Base-by-base conservation (phyloP, 2,113 vertebrate species). In the Tragelaphus strepsiceros region DNA sequence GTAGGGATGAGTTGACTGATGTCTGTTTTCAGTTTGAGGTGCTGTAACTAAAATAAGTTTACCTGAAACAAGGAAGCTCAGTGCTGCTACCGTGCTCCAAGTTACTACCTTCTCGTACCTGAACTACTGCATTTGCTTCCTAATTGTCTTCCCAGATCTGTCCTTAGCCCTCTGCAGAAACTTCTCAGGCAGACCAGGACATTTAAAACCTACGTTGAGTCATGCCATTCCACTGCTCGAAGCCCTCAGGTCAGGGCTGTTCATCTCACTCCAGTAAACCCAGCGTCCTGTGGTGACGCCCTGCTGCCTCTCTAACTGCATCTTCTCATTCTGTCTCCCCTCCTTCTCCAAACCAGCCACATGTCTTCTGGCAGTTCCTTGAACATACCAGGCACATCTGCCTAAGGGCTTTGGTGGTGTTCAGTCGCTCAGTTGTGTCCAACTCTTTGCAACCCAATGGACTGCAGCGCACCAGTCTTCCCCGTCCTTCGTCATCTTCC, bases 1-100 rank as follows among this genome's bases (percentile, higher is more conserved):
- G n/a, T 43, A 93, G 59, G 89, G n/a, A 91, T 24, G 22, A n/a
- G 24, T 91, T 90, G 56, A 67, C 49, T 71, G 17, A 39, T 88
- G 61, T 58, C 46, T 54, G 1, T 16, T 26, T 56, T 95, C 32
- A 82, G 62, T 22, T 59, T 54, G 19, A 82, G 67, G 67, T 46
- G 17, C 16, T 90, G 0, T 92, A 39, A 51, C 90, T 92, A 81
- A 87, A 94, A 61, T 49, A 15, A 93, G 28, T 39, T 67, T 78
- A n/a, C 59, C 59, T 56, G 59, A 56, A 19, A 51, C 19, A 19
- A 81, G 26, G 77, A 88, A 78, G 4, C 84, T 83, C 21, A 13
- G 22, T 62, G 15, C 43, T 87, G 26, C 28, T 35, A 13, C 13
- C 58, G 12, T 86, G 26, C 62, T 87, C n/a, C 30, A 53, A 12